Conservation (phyloP, 1,140 invertebrate genomes). For the Ips typographus region DNA sequence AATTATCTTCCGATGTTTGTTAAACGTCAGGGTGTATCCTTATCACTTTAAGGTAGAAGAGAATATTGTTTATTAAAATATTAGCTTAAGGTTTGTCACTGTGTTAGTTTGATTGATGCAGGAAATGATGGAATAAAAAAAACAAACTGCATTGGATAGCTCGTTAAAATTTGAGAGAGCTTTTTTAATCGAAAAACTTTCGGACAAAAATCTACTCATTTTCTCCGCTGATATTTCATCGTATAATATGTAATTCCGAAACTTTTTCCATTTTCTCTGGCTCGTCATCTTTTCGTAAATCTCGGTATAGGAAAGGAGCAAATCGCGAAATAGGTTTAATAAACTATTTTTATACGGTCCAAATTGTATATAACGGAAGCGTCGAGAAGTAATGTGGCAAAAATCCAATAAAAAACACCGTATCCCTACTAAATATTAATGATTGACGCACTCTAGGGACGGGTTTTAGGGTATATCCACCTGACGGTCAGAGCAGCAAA, state of each 20-base stretch:
- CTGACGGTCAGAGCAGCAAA: neutral
- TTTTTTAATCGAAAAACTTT: constrained; percentile 22
- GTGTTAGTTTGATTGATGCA: too few relatives aligned
- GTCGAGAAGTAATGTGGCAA: constrained; percentile 19
- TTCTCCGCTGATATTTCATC: constrained; percentile 13
- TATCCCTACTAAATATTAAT: constrained; percentile 23
- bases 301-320: constrained; percentile 8
- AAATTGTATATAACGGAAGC: constrained; percentile 9
- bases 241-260: constrained; percentile 16
- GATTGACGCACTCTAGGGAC: constrained; percentile 1
- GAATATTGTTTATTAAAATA: too few relatives aligned
- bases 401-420: constrained; percentile 23
- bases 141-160: neutral
- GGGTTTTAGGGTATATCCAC: constrained; percentile 5
- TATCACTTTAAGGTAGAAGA: too few relatives aligned
- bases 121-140: neutral
- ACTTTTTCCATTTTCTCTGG: constrained; percentile 26
- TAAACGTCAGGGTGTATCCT: too few relatives aligned
- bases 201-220: constrained; percentile 10
- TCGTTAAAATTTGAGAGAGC: constrained; percentile 8
- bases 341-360: constrained; percentile 18
- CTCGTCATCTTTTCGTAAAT: constrained; percentile 12
- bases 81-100: too few relatives aligned
- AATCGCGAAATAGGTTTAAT: constrained; percentile 16
- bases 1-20: too few relatives aligned